A percentile compares a stretch with the other conserved stretches of the same genome.
Conservation (phyloP, 2,888 invertebrate genomes). For the Ceriagrion tenellum region DNA sequence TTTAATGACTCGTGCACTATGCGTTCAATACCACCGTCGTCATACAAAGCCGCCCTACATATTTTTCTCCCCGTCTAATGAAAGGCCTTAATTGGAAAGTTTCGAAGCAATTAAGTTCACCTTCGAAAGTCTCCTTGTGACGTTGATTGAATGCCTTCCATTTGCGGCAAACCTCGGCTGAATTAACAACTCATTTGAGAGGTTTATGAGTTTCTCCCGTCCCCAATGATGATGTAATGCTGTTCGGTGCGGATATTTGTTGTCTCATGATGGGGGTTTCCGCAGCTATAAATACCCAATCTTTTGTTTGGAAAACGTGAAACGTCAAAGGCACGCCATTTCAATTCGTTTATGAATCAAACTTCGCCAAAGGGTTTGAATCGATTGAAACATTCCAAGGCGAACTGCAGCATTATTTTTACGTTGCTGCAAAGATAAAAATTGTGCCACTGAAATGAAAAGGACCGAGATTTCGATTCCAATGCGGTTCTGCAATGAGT, state of each 20-base stretch:
- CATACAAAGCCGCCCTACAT: neutral
- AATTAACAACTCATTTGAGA: neutral
- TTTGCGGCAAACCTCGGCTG: neutral
- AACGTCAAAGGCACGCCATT: no score
- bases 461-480: no score
- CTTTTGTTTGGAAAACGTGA: neutral
- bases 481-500: no score
- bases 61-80: neutral
- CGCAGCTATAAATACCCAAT: neutral
- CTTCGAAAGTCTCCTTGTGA: neutral
- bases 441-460: no score
- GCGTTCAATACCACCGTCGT: neutral
- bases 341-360: no score
- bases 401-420: no score
- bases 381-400: no score
- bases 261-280: neutral
- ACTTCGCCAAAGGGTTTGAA: no score
- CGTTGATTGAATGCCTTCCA: neutral
- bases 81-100: neutral
- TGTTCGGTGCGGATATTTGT: neutral
- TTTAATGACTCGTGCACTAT: neutral
- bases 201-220: neutral
- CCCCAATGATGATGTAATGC: neutral
- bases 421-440: no score
- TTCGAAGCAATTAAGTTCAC: neutral